These are phyloP conservation scores for Ctenopoma multispine DNA, from an alignment of 2,797 vertebrate species.

Conservation along the genomic window DNA sequence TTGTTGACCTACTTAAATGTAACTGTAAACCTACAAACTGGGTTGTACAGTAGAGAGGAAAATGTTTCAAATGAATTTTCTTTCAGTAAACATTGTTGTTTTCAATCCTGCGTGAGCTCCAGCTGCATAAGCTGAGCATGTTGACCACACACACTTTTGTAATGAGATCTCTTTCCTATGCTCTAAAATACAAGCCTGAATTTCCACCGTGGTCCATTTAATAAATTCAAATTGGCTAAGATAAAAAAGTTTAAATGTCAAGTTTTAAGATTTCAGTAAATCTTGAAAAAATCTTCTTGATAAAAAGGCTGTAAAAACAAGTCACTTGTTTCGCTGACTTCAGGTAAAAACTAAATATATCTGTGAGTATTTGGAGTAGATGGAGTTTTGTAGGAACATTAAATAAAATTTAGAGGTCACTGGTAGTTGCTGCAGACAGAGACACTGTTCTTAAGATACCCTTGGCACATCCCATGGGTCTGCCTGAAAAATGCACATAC, in stretches of 20 bases:
- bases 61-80: conserved; percentile 21
- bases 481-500: conserved; percentile 70
- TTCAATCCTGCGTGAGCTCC: conserved; percentile 2
- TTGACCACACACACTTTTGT: conserved; percentile 10
- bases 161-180: conserved; percentile 29
- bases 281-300: conserved; percentile 1
- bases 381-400: conserved; percentile 38
- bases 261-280: conserved; percentile 1
- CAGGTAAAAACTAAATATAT: conserved; percentile 15
- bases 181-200: conserved; percentile 26
- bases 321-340: conserved; percentile 30
- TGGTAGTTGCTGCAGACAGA: conserved; percentile 50
- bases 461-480: conserved; percentile 60
- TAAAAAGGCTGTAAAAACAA: conserved; percentile 11
- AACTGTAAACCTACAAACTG: conserved; percentile 75
- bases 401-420: conserved; percentile 61
- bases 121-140: conserved; percentile 10
- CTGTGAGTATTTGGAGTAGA: conserved; percentile 28
- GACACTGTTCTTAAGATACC: conserved; percentile 49
- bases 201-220: conserved; percentile 6
- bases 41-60: conserved; percentile 63
- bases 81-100: conserved; percentile 54
- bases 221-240: conserved; percentile 17
- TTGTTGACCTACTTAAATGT: conserved; percentile 80
- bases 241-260: conserved; percentile 9